Conservation (phyloP, 2,888 invertebrate genomes). For the Conchocele bisecta region DNA sequence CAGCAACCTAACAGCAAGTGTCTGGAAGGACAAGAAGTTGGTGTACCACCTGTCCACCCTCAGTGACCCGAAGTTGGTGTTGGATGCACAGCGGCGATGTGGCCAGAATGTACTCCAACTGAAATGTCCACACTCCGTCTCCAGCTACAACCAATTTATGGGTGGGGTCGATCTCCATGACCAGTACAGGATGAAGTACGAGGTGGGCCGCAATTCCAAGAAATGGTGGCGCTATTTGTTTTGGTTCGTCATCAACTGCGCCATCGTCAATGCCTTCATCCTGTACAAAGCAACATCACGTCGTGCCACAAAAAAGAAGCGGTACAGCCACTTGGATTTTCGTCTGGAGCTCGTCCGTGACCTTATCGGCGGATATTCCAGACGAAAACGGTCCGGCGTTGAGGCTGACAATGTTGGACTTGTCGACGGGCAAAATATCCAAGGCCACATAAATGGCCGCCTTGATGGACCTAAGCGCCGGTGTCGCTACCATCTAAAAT, state of each 20-base stretch:
- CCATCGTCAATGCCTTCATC: slow-evolving; percentile 45
- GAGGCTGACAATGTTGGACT: no score
- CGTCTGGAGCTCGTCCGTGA: slow-evolving; percentile 5
- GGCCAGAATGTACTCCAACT: no score
- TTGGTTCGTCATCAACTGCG: slow-evolving; percentile 41
- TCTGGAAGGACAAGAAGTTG: no score
- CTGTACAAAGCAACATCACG: slow-evolving; percentile 6
- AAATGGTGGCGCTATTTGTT: slow-evolving; percentile 48
- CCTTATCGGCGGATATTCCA: slow-evolving; percentile 26
- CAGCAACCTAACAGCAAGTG: no score
- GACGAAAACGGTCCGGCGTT: slow-evolving; percentile 22
- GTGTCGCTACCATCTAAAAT: no score
- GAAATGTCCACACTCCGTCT: slow-evolving; percentile 31
- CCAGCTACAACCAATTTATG: slow-evolving; percentile 49
- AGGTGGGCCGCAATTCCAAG: slow-evolving; percentile 36
- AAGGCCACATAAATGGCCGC: no score
- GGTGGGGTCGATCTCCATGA: slow-evolving; percentile 53
- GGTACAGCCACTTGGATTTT: slow-evolving; percentile 31
- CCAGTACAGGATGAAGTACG: slow-evolving; percentile 35
- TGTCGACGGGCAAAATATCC: no score
- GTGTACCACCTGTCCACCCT: slow-evolving; percentile 33
- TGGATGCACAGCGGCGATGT: not conserved
- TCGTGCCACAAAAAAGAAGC: no score
- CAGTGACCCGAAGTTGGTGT: slow-evolving; percentile 20
- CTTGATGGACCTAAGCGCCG: no score